A percentile compares a stretch with the other conserved stretches of the same genome.
phyloP scores from a whole-genome alignment of 2,113 vertebrate species.

The Dromaius novaehollandiae region DNA sequence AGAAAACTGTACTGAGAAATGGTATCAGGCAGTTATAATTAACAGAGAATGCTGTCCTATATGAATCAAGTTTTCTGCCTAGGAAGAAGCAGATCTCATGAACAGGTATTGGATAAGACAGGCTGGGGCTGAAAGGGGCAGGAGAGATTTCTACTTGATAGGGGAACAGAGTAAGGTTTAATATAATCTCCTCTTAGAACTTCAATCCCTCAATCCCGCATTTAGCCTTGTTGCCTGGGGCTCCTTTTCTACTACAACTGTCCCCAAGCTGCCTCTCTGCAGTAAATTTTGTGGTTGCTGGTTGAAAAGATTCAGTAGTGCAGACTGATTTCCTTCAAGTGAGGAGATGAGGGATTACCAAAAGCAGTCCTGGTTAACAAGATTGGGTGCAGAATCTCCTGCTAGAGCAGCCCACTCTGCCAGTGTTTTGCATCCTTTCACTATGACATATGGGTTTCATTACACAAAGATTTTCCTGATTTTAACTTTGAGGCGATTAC shows the following conservation, averaged over 20 bases:
- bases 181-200: constrained; percentile 73
- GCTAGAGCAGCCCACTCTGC: constrained; percentile 79
- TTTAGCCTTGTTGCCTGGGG: constrained; percentile 76
- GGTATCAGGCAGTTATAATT: constrained; percentile 35
- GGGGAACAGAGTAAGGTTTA: constrained; percentile 64
- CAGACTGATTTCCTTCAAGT: constrained; percentile 82
- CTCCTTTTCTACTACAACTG: constrained; percentile 67
- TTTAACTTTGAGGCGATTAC: constrained; percentile 81
- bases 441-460: constrained; percentile 84
- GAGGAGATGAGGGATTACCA: constrained; percentile 83
- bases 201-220: constrained; percentile 73
- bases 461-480: constrained; percentile 80
- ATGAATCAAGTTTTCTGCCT: not conserved
- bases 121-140: constrained; percentile 50
- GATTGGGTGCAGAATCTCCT: constrained; percentile 80
- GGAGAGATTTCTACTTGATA: constrained; percentile 45
- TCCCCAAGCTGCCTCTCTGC: constrained; percentile 74
- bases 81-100: constrained; percentile 18
- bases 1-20: constrained; percentile 1
- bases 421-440: constrained; percentile 77
- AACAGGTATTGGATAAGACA: constrained; percentile 45
- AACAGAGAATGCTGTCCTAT: not conserved
- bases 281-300: constrained; percentile 79
- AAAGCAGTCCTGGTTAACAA: constrained; percentile 80
- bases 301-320: constrained; percentile 79